Evolutionary conservation across 2,113 vertebrate genomes (phyloP), one percentile per base, ranked within the genome.

Genomic region (Halichoerus grypus): DNA sequence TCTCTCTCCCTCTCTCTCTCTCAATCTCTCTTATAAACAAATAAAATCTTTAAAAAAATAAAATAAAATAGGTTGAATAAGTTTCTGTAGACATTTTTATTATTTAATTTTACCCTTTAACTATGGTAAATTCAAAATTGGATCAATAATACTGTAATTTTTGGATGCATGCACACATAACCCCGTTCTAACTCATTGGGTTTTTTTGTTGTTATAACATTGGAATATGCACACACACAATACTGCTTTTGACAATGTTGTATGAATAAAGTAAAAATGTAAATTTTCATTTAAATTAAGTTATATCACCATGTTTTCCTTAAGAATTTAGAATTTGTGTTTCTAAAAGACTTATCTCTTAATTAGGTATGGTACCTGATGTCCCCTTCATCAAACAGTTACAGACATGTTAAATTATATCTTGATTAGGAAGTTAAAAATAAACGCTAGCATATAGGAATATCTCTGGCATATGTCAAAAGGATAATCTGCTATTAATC

Each of bases 371-470:
- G 19, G 4, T 7, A 65, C 67, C 71, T 87, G 24, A 69, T 90
- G 5, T 57, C 12, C 4, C 33, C 14, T 69, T 83, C 16, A 39
- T 36, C 16, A 12, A 94, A 71, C 19, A 36, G 57, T 51, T 95
- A 82, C 4, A 92, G 26, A 42, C 16, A 95, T 74, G 2, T 77
- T 81, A 74, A 88, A 91, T 94, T 69, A 85, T 24, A 39, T 91
- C 18, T 91, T 71, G 39, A 94, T 88, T 94, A 91, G 46, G 16
- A 77, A 86, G 9, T 46, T 31, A 65, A 96, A 89, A 92, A 18
- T 42, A 51, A 81, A 51, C 4, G 3, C 22, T 74, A 94, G 53
- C 31, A 7, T 80, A 69, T 0, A 53, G 26, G 21, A 94, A 51
- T 85, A 77, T 89, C 7, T 89, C 72, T 81, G 21, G 22, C 21